A percentile compares a stretch with the other conserved stretches of the same genome.
Evolutionary conservation across 2,888 invertebrate genomes (phyloP).

Genomic region (Carabus problematicus): DNA sequence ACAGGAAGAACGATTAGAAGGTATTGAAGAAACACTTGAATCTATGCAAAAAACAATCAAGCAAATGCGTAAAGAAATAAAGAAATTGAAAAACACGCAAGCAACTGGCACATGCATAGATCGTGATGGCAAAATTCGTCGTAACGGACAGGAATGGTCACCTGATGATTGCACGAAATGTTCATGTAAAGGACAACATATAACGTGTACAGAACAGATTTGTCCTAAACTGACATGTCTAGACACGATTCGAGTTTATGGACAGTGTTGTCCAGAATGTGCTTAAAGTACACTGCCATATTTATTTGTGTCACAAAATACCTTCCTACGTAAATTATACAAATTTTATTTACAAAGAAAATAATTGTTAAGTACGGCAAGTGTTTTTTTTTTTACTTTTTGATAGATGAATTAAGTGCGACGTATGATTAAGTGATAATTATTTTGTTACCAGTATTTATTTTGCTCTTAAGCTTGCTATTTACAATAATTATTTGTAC

Average conservation of each 20-base stretch:
- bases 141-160: slow-evolving; percentile 61
- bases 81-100: slow-evolving; percentile 56
- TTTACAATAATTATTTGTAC: slow-evolving; percentile 36
- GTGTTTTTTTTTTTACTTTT: slow-evolving; percentile 32
- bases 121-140: slow-evolving; percentile 56
- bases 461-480: slow-evolving; percentile 41
- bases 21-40: slow-evolving; percentile 63
- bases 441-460: slow-evolving; percentile 43
- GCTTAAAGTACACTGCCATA: slow-evolving; percentile 45
- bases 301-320: slow-evolving; percentile 24
- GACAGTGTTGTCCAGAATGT: slow-evolving; percentile 60
- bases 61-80: slow-evolving; percentile 61
- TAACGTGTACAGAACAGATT: slow-evolving; percentile 59
- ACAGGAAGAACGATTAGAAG: slow-evolving; percentile 61
- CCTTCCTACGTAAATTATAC: too few species aligned
- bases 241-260: slow-evolving; percentile 55
- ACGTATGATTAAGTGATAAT: slow-evolving; percentile 35
- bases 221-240: slow-evolving; percentile 58
- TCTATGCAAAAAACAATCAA: slow-evolving; percentile 63
- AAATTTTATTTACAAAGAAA: too few species aligned
- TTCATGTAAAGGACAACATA: slow-evolving; percentile 60
- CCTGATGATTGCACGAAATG: slow-evolving; percentile 62
- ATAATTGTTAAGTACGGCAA: slow-evolving; percentile 27
- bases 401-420: slow-evolving; percentile 31
- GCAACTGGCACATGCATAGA: slow-evolving; percentile 57